A percentile compares a stretch with the other conserved stretches of the same genome.
phyloP scores from a whole-genome alignment of 2,888 invertebrate genomes.

The Willowsia nigromaculata region DNA sequence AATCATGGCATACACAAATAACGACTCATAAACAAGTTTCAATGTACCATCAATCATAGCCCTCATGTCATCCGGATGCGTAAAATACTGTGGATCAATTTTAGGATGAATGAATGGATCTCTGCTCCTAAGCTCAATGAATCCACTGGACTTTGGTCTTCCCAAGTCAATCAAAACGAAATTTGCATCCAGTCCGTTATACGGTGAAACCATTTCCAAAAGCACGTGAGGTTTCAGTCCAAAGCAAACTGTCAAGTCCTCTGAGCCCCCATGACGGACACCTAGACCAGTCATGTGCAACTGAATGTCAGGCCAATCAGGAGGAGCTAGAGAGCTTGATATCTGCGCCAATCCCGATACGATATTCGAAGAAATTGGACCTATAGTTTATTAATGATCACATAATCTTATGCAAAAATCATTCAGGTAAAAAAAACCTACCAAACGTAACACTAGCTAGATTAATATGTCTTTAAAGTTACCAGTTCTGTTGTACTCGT shows the following conservation, averaged over 20 bases:
- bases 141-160: slow-evolving; percentile 32
- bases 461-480: too few relatives aligned
- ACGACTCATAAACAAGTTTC: too few relatives aligned
- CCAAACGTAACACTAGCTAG: not conserved
- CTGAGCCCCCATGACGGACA: slow-evolving; percentile 50
- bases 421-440: too few relatives aligned
- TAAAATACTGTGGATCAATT: slow-evolving; percentile 62
- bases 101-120: slow-evolving; percentile 58
- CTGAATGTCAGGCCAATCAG: slow-evolving; percentile 55
- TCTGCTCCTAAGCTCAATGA: slow-evolving; percentile 23
- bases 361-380: slow-evolving; percentile 54
- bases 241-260: slow-evolving; percentile 55
- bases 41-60: slow-evolving; percentile 56
- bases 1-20: too few relatives aligned
- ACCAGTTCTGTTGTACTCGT: slow-evolving; percentile 32
- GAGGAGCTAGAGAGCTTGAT: slow-evolving; percentile 20
- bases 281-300: slow-evolving; percentile 35
- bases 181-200: slow-evolving; percentile 25
- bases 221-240: slow-evolving; percentile 51
- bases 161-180: slow-evolving; percentile 56
- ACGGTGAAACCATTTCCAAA: slow-evolving; percentile 37
- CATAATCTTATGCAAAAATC: not conserved
- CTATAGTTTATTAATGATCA: not conserved
- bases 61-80: slow-evolving; percentile 46
- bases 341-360: slow-evolving; percentile 44